A percentile compares a stretch with the other conserved stretches of the same genome.
Conservation (phyloP, 1,140 invertebrate species). For the Dendrolimus punctatus region DNA sequence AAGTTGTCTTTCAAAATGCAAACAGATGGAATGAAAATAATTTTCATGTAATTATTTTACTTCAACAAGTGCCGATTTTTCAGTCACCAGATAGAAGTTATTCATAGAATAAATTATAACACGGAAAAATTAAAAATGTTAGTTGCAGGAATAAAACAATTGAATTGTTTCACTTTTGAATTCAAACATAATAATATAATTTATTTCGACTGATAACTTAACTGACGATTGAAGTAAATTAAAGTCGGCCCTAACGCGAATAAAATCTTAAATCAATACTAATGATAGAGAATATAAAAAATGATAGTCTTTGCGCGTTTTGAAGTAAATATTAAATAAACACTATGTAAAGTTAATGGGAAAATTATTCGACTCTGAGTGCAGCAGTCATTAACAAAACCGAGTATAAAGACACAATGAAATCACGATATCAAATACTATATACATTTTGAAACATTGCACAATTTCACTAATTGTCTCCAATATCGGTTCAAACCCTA, state of each 20-base stretch:
- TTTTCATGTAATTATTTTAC: too few species aligned
- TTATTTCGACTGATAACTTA: too few species aligned
- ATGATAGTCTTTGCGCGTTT: conserved; percentile 17
- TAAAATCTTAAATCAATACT: background rate
- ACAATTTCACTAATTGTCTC: conserved; percentile 41
- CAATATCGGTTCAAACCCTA: conserved; percentile 45
- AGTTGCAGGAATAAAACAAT: too few species aligned
- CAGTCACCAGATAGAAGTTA: too few species aligned
- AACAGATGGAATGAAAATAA: too few species aligned
- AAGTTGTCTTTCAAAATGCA: too few species aligned
- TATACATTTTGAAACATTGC: conserved; percentile 27
- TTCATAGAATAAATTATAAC: too few species aligned
- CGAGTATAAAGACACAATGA: conserved; percentile 24
- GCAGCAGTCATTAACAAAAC: conserved; percentile 24
- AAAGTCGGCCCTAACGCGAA: background rate
- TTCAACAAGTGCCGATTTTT: too few species aligned
- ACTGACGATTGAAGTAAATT: too few species aligned
- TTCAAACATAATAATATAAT: too few species aligned
- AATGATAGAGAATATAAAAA: conserved; percentile 5
- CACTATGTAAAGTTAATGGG: conserved; percentile 17
- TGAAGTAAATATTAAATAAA: conserved; percentile 11
- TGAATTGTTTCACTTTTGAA: too few species aligned
- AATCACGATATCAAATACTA: conserved; percentile 32
- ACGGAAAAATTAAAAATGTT: too few species aligned
- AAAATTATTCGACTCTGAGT: conserved; percentile 21